These are phyloP conservation scores for Lynx canadensis DNA, from an alignment of 2,113 vertebrate species.

Conservation along the genomic window DNA sequence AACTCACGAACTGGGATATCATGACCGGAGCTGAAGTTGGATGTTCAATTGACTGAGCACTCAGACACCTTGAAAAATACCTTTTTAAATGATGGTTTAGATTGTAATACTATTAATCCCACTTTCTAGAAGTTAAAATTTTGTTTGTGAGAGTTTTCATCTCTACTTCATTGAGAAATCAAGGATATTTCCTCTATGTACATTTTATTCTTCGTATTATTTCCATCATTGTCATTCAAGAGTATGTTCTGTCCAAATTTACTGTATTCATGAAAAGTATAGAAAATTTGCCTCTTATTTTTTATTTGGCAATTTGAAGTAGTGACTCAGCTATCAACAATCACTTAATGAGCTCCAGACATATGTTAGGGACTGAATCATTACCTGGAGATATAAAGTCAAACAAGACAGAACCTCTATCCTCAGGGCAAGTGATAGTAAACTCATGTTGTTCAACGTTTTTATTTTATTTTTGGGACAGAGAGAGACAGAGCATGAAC, in stretches of 20 bases:
- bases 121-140: not conserved
- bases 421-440: not conserved
- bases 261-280: constrained; percentile 7
- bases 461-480: too few species aligned
- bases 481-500: too few species aligned
- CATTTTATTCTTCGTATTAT: not conserved
- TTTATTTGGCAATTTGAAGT: not conserved
- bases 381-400: not conserved
- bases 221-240: not conserved
- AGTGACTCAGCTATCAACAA: not conserved
- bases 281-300: not conserved
- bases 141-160: not conserved
- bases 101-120: not conserved
- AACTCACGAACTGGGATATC: too few species aligned
- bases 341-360: not conserved
- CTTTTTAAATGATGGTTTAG: not conserved
- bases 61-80: too few species aligned
- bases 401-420: not conserved
- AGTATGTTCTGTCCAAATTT: not conserved
- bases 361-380: not conserved
- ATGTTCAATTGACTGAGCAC: too few species aligned
- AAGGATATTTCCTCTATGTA: not conserved
- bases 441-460: not conserved
- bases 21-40: too few species aligned
- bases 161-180: not conserved